phyloP scores from a whole-genome alignment of 23 tunicate species.

The Phallusia fumigata region DNA sequence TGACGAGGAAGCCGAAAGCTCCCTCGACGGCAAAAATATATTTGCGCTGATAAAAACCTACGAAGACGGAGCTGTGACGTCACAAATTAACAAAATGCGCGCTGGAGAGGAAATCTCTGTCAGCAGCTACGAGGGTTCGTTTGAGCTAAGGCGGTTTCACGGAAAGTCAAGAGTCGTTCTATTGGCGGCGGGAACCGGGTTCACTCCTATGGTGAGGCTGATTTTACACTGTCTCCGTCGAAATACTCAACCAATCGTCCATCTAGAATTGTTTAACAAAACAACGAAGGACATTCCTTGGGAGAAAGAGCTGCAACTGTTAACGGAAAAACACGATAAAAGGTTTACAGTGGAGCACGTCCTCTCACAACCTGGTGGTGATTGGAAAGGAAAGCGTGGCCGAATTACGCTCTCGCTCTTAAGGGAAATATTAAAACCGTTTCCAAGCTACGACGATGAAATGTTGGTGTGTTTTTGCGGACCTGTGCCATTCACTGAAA shows the following conservation, averaged over 20 bases:
- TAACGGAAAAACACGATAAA: conserved; percentile 16
- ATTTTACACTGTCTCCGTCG: conserved; percentile 38
- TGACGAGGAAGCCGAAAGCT: neutral
- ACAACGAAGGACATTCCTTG: conserved; percentile 57
- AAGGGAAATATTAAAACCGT: neutral
- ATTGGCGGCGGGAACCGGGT: conserved; percentile 86
- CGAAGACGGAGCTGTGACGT: conserved; percentile 56
- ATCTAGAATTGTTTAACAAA: conserved; percentile 69
- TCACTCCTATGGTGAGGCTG: conserved; percentile 79
- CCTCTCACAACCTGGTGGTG: conserved; percentile 49
- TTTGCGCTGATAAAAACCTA: conserved; percentile 55
- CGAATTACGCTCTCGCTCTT: conserved; percentile 19
- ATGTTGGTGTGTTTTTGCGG: conserved; percentile 33
- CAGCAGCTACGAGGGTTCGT: conserved; percentile 65
- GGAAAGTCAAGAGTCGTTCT: conserved; percentile 19
- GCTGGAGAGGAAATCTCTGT: conserved; percentile 38
- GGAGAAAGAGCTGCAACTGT: conserved; percentile 36
- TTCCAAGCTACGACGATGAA: neutral
- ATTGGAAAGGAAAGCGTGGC: conserved; percentile 70
- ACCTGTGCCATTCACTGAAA: conserved; percentile 1
- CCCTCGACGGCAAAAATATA: conserved; percentile 4
- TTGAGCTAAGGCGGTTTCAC: neutral
- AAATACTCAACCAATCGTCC: conserved; percentile 4
- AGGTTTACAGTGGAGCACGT: conserved; percentile 50
- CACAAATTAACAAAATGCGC: conserved; percentile 14